Evolutionary conservation across 2,113 vertebrate genomes (phyloP), one percentile per base, ranked within the genome.

Genomic region (Mesoclemmys tuberculata): DNA sequence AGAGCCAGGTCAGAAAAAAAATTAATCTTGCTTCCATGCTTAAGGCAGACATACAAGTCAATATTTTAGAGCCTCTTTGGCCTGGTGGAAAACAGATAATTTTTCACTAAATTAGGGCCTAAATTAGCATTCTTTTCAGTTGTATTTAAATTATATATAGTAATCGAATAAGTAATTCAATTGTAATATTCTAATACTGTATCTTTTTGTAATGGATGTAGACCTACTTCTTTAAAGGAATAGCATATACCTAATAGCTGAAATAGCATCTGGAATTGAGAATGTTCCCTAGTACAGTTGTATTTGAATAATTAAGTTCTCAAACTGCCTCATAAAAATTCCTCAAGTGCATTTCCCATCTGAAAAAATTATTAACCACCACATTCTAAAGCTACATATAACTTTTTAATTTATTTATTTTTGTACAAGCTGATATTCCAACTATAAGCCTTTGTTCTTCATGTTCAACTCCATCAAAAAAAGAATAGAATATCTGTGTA

Each of bases 341-440:
- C n/a, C 48, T n/a, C 35, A 93, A 92, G 79, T 27, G 24, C n/a
- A 8, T 0, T 71, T 10, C 52, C 51, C 31, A 81, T 71, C 68
- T 85, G 49, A 88, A 89, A 90, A 89, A 55, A 85, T 71, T 87
- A 75, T 3, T 49, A 54, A 29, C 48, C 51, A 64, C 35, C 80
- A 90, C 52, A 82, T 87, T 56, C 92, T 95, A 96, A 97, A 96
- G 88, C 93, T 96, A 56, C 22, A 13, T 79, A 84, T 89, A 51
- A 75, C 93, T 78, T 61, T 71, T 74, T 26, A 22, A 18, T 75
- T 75, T 89, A 58, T 93, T 55, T 71, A 51, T 82, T 95, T 93
- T 94, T 90, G 90, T 95, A 95, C 80, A 51, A 97, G 89, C 93
- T 91, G 83, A 55, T 90, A 52, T 91, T 94, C 26, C 77, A 6